Base-by-base conservation (phyloP, 2,888 invertebrate genomes). In the Phyto melanocephala region DNA sequence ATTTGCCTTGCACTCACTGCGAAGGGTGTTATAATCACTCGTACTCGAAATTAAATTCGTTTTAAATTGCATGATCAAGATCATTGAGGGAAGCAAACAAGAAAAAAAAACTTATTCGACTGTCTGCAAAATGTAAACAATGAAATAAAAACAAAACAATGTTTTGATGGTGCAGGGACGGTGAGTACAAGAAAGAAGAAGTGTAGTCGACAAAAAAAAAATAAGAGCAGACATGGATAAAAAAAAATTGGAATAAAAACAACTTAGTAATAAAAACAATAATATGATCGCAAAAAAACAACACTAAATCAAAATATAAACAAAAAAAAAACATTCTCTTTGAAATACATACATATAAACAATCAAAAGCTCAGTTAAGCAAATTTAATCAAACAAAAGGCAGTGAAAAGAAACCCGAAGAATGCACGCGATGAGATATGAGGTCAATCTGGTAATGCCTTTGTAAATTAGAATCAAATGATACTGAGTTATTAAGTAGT, bases 1-100 rank as follows among this genome's bases (percentile, higher is more conserved):
- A n/a, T n/a, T n/a, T n/a, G n/a, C n/a, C n/a, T n/a, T n/a, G n/a
- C n/a, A n/a, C n/a, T n/a, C n/a, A n/a, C n/a, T n/a, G n/a, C n/a
- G n/a, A n/a, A n/a, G n/a, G n/a, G n/a, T 28, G 6, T 3, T 5
- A 80, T 58, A 58, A 15, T 47, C 10, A 22, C 17, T 35, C 13
- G 3, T 50, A 60, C 50, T 71, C 47, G 71, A 37, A 28, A 5
- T 28, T 28, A 28, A 28, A 37, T 50, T 37, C 35, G 13, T 60
- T 67, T 67, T 10, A 72, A 72, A 81, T 81, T 81, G 77, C 77
- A 81, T 81, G 81, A 65, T 81, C 62, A 77, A 77, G 67, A 68
- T 72, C 81, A 81, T 40, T 77, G 54, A 63, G 68, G n/a, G n/a
- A 68, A 62, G 15, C 11, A 10, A 28, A 28, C 6, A 15, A 17